Evolutionary conservation across 2,113 vertebrate species (phyloP), one percentile per base, ranked within the genome.

Genomic region (Sterrhoptilus dennistouni): DNA sequence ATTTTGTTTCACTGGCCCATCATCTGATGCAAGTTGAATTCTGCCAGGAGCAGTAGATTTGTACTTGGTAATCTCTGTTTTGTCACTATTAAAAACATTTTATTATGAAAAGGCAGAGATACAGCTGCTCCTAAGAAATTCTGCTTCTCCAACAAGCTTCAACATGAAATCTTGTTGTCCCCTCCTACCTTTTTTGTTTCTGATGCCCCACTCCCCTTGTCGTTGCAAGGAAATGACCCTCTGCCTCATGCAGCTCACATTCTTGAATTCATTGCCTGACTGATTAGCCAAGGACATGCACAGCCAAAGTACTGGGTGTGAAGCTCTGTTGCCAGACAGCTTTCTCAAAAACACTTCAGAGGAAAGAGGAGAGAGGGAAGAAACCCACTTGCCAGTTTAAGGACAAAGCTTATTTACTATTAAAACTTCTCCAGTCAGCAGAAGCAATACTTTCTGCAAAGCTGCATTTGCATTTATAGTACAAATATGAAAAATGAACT

Each of bases 381-480:
- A 95, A 93, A 80, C 70, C 83, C 91, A 53, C 77, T 95, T 92
- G 97, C 90, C 81, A 89, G 83, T 96, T 93, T 97, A 97, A 97
- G 94, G 95, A 97, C 94, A 95, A 93, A 97, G 69, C 91, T 96
- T 98, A 93, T 97, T 98, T 98, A 96, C 96, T 97, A 53, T 97
- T 96, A 95, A 94, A 96, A 92, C 90, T 97, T 97, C 82, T 81
- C 22, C 88, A 91, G 97, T 98, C 97, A 98, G 97, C 97, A 97
- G 96, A 97, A 97, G 91, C 72, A 91, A 53, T 95, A 61, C 56
- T 74, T 87, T 81, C 95, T 95, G 77, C 92, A 96, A 94, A 96
- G 83, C 95, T 95, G 77, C 94, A 97, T 98, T 98, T 98, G 97
- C 97, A 98, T 98, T 98, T 98, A 97, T 97, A 98, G 97, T 97